Evolutionary conservation across 1,140 invertebrate species (phyloP), one percentile per base, ranked within the genome.

Genomic region (Stegodyphus dumicola): DNA sequence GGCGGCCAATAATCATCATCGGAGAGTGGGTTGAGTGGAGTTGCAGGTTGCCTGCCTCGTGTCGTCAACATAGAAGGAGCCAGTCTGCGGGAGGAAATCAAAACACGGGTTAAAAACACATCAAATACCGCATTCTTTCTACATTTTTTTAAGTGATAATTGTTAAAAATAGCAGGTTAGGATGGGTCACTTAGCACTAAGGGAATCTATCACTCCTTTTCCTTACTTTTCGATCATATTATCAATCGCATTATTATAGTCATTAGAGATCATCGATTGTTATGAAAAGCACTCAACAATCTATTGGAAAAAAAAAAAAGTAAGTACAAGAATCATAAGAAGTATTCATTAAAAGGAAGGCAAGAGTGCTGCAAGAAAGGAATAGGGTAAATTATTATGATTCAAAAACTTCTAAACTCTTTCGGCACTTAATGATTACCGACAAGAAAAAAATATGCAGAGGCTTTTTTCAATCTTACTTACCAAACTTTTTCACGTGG

Each of bases 1-100:
- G 81, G 81, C 81, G 74, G 65, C 81, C 81, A 85, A 85, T 85
- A 70, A 77, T 49, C 74, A 52, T 18, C 74, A 18, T 69, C 74
- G 11, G 1, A 52, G 81, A 85, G 81, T 85, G 73, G 73, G 81
- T 84, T 84, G 81, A 84, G 73, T 85, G n/a, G 81, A 85, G 81
- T 69, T 77, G 81, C 65, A 67, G 17, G 64, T 60, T 60, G 64
- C 18, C 51, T 76, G 73, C 80, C 52, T 83, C 79, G 53, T 64
- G 48, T 53, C 70, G 71, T 83, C 80, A 75, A 33, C 71, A 83
- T 74, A 52, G 10, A 70, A 18, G 69, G 67, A 81, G 56, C 74
- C 71, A 76, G 56, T 77, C 81, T 77, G 65, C 49, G 73, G 65
- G 74, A 85, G 73, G 71, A 77, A 85, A 85, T 53, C 51, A 70